Conservation (phyloP, 35 echinoderm and acorn worm genomes). For the Holothuria glaberrima region DNA sequence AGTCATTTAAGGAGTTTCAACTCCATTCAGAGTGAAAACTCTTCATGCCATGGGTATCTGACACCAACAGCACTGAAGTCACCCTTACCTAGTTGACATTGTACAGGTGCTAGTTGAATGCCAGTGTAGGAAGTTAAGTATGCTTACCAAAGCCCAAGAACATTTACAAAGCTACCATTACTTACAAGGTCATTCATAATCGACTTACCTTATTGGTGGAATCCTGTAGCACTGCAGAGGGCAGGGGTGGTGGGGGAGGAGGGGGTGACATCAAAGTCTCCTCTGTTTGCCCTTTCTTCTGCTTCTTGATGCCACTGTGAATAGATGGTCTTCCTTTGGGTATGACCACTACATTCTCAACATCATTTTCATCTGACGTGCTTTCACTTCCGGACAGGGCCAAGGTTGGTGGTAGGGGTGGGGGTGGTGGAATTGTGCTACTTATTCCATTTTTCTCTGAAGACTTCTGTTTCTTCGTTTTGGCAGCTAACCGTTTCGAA, state of each 20-base stretch:
- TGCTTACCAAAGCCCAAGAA: too few species aligned
- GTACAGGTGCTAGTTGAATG: too few species aligned
- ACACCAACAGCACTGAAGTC: too few species aligned
- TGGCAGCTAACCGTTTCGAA: constrained; percentile 16
- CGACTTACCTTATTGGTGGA: constrained; percentile 19
- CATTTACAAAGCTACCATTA: too few species aligned
- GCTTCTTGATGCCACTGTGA: constrained; percentile 13
- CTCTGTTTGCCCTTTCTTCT: constrained; percentile 20
- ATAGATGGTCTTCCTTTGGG: neutral
- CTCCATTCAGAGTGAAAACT: too few species aligned
- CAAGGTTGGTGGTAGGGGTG: neutral
- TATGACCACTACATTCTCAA: neutral
- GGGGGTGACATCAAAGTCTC: constrained; percentile 22
- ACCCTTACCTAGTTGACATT: too few species aligned
- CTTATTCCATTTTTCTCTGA: neutral
- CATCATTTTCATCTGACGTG: neutral
- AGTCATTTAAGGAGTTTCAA: too few species aligned
- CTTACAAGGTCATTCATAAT: neutral
- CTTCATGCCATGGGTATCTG: too few species aligned
- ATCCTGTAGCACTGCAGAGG: neutral
- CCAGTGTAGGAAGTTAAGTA: too few species aligned
- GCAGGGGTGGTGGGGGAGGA: neutral
- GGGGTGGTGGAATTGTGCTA: neutral
- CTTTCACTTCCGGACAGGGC: neutral
- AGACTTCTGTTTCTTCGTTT: neutral